Evolutionary conservation across 2,797 vertebrate species (phyloP).

Genomic region (Phrynocephalus vlangalii): DNA sequence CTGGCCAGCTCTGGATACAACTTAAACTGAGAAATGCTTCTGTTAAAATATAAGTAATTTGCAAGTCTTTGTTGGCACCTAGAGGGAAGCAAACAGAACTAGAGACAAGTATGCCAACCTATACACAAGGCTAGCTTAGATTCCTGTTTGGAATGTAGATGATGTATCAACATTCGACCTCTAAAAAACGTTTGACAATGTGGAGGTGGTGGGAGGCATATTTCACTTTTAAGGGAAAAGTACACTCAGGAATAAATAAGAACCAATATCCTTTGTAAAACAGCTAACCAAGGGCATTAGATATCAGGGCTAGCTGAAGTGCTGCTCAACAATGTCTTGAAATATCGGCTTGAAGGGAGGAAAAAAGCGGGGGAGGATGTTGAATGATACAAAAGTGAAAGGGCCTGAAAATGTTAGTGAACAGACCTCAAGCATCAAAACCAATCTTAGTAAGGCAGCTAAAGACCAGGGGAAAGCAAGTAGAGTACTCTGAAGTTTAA

Average conservation of each 20-base stretch:
- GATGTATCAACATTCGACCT: neutral
- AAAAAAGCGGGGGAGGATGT: neutral
- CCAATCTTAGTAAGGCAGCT: neutral
- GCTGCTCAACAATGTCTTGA: neutral
- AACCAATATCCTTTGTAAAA: neutral
- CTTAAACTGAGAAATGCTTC: neutral
- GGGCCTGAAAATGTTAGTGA: neutral
- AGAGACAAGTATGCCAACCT: too few relatives aligned
- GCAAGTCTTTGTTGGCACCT: slow-evolving; percentile 14
- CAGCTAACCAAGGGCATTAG: neutral
- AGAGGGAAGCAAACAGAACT: neutral
- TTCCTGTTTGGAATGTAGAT: neutral
- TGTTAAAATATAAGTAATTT: neutral
- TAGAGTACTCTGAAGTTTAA: neutral
- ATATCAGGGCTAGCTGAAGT: neutral
- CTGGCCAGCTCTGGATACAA: neutral
- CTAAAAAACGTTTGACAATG: neutral
- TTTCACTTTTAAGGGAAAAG: neutral
- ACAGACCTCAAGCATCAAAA: neutral
- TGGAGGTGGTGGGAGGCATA: neutral
- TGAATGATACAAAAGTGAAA: neutral
- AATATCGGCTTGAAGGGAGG: neutral
- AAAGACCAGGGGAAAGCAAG: neutral
- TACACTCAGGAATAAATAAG: neutral
- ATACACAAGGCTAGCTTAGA: neutral